Base-by-base conservation (phyloP, 2,113 vertebrate species). In the Rallus limicola region DNA sequence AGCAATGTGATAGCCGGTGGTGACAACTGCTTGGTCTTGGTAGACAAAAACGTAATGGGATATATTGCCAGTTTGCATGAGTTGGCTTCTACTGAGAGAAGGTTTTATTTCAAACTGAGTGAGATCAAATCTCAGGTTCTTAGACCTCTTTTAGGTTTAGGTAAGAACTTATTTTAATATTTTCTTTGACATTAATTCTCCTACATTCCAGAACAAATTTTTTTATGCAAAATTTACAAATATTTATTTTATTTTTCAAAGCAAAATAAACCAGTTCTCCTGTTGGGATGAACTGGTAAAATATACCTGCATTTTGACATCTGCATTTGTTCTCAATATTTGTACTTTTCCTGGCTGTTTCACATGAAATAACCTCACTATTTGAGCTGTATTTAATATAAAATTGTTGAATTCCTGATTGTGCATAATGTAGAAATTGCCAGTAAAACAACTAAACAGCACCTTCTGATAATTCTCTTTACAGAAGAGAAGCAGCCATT, bases 41-140 rank as follows among this genome's bases (percentile, higher is more conserved):
- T 98, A 10, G 99, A 99, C 97, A 98, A 97, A 90, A 99, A 99
- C 24, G 96, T 99, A 75, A 99, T 99, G 98, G 99, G 99, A 79
- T 99, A 99, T 95, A 99, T 99, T 40, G 99, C 99, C 95, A 98
- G 98, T 96, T 98, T 99, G 48, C 99, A 99, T 36, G 99, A 99
- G 95, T 97, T 99, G 96, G 99, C 99, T 11, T 97, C 99, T 13
- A 98, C 98, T 0, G 99, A 99, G 97, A 98, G 99, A 95, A 98
- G 96, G 91, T 99, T 99, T 98, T 99, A 99, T 98, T 98, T 97
- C 97, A 99, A 97, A 96, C 98, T 99, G 92, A 98, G 98, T 14
- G 98, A 97, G 90, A 93, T 99, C 90, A 99, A 99, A 97, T 98
- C 97, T 44, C 98, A 99, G 94, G 96, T 99, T 64, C 97, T 99